These are phyloP conservation scores for Athene cunicularia DNA, from an alignment of 2,113 vertebrate species.

Conservation along the genomic window DNA sequence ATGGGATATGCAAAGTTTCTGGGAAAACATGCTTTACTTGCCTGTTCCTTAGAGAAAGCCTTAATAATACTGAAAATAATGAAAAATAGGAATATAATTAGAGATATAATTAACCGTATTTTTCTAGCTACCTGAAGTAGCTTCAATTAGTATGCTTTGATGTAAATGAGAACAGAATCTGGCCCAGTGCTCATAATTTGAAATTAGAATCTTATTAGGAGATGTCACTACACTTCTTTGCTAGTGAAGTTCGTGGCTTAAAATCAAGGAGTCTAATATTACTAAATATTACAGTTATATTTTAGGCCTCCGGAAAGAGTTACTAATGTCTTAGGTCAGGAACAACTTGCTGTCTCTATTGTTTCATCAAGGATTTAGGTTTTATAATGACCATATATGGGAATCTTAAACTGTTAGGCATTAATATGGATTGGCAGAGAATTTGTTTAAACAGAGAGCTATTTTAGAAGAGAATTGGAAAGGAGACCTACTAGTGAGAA, in stretches of 20 bases:
- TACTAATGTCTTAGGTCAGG: slow-evolving; percentile 31
- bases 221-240: background rate
- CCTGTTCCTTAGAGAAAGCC: slow-evolving; percentile 1
- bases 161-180: slow-evolving; percentile 17
- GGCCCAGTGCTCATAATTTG: background rate
- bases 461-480: slow-evolving; percentile 73
- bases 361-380: slow-evolving; percentile 63
- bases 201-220: slow-evolving; percentile 25
- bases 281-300: slow-evolving; percentile 33
- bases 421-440: slow-evolving; percentile 69
- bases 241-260: background rate
- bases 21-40: background rate
- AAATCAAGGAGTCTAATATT: slow-evolving; percentile 4
- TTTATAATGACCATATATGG: slow-evolving; percentile 69
- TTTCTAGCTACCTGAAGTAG: background rate
- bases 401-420: slow-evolving; percentile 53
- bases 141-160: background rate
- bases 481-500: slow-evolving; percentile 50
- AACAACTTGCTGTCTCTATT: slow-evolving; percentile 57
- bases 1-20: background rate
- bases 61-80: slow-evolving; percentile 3
- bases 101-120: background rate
- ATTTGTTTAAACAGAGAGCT: slow-evolving; percentile 74
- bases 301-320: slow-evolving; percentile 47
- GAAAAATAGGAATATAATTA: background rate